These are phyloP conservation scores for Melanargia galathea DNA, from an alignment of 2,888 invertebrate genomes.

Conservation along the genomic window DNA sequence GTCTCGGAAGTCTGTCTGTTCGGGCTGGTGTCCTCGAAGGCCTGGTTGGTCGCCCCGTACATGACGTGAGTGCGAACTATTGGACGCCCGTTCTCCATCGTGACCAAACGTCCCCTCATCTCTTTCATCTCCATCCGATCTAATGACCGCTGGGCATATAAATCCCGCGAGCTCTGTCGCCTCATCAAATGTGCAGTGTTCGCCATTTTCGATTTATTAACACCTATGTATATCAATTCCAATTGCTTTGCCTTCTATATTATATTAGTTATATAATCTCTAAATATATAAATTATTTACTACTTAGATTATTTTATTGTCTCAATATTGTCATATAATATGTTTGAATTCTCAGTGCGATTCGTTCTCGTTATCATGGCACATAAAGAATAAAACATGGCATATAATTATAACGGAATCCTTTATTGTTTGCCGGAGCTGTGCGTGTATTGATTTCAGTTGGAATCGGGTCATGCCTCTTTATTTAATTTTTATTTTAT, in stretches of 20 bases:
- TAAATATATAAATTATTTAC: conserved; percentile 32
- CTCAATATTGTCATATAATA: conserved; percentile 40
- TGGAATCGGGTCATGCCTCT: conserved; percentile 31
- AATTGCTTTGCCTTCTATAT: conserved; percentile 36
- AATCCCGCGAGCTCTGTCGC: conserved; percentile 93
- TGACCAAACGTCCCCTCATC: conserved; percentile 89
- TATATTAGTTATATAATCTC: conserved; percentile 43
- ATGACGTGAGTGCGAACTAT: conserved; percentile 77
- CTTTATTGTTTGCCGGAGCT: conserved; percentile 44
- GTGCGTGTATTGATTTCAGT: conserved; percentile 25
- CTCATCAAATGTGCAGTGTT: conserved; percentile 94
- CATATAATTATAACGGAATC: conserved; percentile 51
- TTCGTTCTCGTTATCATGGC: conserved; percentile 68
- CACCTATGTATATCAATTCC: conserved; percentile 19
- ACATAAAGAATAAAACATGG: conserved; percentile 63
- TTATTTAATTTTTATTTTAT: not conserved
- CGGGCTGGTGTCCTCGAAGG: conserved; percentile 84
- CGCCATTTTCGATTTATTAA: conserved; percentile 84
- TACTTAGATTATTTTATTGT: conserved; percentile 16
- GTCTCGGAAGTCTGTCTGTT: conserved; percentile 69
- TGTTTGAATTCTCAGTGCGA: conserved; percentile 48
- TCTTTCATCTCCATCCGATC: conserved; percentile 94
- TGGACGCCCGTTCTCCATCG: conserved; percentile 85
- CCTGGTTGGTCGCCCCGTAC: conserved; percentile 94
- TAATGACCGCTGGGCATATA: conserved; percentile 90